Conservation (phyloP, 2,113 vertebrate genomes). For the Poeciliopsis occidentalis region DNA sequence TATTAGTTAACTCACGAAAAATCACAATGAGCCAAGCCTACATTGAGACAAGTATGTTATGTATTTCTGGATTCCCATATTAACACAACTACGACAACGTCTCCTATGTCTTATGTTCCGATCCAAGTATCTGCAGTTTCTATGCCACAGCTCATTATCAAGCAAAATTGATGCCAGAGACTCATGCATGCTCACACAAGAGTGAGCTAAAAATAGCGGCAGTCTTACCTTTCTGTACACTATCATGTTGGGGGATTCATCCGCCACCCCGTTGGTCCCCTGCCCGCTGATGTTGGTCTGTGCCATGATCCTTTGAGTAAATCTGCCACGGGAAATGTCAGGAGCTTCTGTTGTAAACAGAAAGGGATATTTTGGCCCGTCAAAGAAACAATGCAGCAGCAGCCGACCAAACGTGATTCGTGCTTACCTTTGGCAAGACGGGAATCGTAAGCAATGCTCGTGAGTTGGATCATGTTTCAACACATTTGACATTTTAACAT, state of each 20-base stretch:
- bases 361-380: conserved; percentile 41
- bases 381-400: conserved; percentile 34
- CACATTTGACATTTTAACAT: conserved; percentile 45
- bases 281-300: conserved; percentile 93
- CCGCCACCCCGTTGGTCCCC: conserved; percentile 91
- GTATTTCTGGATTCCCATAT: background rate
- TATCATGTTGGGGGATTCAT: conserved; percentile 97
- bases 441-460: conserved; percentile 34
- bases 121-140: conserved; percentile 39
- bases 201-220: conserved; percentile 57
- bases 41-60: background rate
- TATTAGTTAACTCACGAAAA: background rate
- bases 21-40: background rate
- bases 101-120: background rate
- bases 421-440: conserved; percentile 34
- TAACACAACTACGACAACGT: background rate
- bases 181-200: conserved; percentile 29
- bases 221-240: conserved; percentile 96
- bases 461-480: conserved; percentile 24
- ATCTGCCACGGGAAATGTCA: conserved; percentile 73
- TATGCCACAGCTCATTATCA: conserved; percentile 36
- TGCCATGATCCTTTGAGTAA: conserved; percentile 87
- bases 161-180: conserved; percentile 46
- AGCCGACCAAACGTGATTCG: conserved; percentile 10
- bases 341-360: conserved; percentile 69